Conservation (phyloP, 2,113 vertebrate species). For the Lates calcarifer region DNA sequence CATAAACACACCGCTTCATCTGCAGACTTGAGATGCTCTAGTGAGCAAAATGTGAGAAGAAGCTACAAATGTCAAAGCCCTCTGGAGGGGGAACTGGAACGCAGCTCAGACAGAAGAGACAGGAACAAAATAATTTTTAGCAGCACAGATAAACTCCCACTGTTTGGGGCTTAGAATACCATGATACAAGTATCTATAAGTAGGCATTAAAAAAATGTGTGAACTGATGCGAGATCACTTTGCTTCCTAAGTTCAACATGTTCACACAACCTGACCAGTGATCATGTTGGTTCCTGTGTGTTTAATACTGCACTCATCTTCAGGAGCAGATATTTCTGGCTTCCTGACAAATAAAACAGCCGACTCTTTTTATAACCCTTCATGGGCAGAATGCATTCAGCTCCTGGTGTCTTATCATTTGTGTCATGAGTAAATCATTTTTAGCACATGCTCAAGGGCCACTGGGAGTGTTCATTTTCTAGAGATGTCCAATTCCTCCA, state of each 20-base stretch:
- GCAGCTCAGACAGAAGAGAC: background rate
- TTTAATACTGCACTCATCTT: background rate
- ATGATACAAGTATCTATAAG: slow-evolving; percentile 18
- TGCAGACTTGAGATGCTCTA: slow-evolving; percentile 1
- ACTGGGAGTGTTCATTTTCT: slow-evolving; percentile 13
- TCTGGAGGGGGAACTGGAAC: background rate
- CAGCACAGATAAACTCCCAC: slow-evolving; percentile 24
- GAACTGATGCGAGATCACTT: slow-evolving; percentile 14
- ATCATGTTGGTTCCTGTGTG: background rate
- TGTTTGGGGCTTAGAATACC: background rate
- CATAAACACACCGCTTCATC: background rate
- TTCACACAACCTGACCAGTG: background rate
- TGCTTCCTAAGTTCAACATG: background rate
- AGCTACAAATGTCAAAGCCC: slow-evolving; percentile 19
- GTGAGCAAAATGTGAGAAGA: slow-evolving; percentile 18
- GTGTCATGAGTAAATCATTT: slow-evolving; percentile 18
- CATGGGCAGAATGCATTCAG: background rate
- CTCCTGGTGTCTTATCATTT: slow-evolving; percentile 5
- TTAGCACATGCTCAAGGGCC: slow-evolving; percentile 13
- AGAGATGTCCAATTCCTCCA: slow-evolving; percentile 18
- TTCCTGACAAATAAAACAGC: slow-evolving; percentile 22
- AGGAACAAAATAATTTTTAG: slow-evolving; percentile 9
- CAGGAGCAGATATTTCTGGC: slow-evolving; percentile 18
- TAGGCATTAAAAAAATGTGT: background rate
- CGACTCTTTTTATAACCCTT: slow-evolving; percentile 10